These are phyloP conservation scores for Altica lythri DNA, from an alignment of 2,888 invertebrate genomes.

Conservation along the genomic window DNA sequence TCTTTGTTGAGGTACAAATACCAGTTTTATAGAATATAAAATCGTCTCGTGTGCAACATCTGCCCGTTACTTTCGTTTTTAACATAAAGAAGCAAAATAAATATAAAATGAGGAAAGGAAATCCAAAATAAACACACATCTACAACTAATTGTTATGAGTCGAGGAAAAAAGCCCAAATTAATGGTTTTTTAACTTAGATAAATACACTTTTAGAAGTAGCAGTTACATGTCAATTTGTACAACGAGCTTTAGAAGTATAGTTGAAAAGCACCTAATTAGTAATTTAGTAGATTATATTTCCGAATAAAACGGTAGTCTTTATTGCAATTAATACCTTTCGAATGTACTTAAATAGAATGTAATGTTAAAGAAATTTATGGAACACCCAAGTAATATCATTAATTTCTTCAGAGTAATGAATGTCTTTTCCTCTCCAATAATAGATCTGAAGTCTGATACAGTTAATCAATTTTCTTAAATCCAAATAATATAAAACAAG, in stretches of 20 bases:
- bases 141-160: constrained; percentile 13
- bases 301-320: no score
- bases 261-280: constrained; percentile 15
- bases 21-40: no score
- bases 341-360: no score
- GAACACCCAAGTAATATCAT: neutral
- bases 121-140: constrained; percentile 1
- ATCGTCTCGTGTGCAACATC: no score
- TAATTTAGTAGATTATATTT: neutral
- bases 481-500: neutral
- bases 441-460: neutral
- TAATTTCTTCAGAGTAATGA: neutral
- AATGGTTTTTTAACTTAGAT: constrained; percentile 11
- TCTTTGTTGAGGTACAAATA: no score
- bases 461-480: neutral
- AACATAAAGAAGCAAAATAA: neutral
- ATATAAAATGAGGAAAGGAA: neutral
- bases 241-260: neutral
- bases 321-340: no score
- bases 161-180: constrained; percentile 6
- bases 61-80: neutral
- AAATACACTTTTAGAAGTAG: constrained; percentile 13
- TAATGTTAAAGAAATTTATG: no score
- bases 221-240: neutral
- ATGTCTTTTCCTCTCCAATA: constrained; percentile 2